A percentile compares a stretch with the other conserved stretches of the same genome.
These are phyloP conservation scores for Rhagium mordax DNA, from an alignment of 2,888 invertebrate genomes.

Conservation along the genomic window DNA sequence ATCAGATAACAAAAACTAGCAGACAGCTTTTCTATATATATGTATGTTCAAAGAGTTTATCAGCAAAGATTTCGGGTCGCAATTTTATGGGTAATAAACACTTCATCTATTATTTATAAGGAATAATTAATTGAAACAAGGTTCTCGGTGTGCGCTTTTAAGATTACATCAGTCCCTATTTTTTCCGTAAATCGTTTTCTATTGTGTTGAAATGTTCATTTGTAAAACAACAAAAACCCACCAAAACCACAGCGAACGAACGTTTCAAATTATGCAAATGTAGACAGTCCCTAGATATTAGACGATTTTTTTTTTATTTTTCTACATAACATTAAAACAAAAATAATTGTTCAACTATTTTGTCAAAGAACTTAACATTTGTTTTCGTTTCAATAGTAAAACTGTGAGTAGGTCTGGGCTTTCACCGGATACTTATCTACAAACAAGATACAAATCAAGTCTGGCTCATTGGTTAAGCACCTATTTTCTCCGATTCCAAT, in stretches of 20 bases:
- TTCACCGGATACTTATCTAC: neutral
- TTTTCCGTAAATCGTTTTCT: neutral
- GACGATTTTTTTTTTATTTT: no score
- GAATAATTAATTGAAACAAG: neutral
- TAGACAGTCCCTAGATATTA: no score
- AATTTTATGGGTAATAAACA: neutral
- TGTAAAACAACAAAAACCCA: neutral
- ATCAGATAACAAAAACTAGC: neutral
- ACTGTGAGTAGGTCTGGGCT: neutral
- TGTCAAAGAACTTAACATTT: no score
- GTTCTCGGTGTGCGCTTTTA: neutral
- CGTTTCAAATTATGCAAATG: neutral
- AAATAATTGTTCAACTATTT: no score
- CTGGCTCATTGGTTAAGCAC: neutral
- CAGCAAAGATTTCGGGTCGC: neutral
- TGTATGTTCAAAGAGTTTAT: neutral
- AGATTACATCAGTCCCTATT: neutral
- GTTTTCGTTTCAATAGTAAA: no score
- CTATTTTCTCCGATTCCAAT: slow-evolving; percentile 15
- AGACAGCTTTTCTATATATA: neutral
- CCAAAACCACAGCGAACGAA: neutral
- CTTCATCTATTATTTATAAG: neutral
- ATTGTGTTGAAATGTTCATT: neutral
- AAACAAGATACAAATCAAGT: neutral
- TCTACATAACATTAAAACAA: no score